Evolutionary conservation across 2,797 vertebrate species (phyloP).

Genomic region (Sciurus carolinensis): DNA sequence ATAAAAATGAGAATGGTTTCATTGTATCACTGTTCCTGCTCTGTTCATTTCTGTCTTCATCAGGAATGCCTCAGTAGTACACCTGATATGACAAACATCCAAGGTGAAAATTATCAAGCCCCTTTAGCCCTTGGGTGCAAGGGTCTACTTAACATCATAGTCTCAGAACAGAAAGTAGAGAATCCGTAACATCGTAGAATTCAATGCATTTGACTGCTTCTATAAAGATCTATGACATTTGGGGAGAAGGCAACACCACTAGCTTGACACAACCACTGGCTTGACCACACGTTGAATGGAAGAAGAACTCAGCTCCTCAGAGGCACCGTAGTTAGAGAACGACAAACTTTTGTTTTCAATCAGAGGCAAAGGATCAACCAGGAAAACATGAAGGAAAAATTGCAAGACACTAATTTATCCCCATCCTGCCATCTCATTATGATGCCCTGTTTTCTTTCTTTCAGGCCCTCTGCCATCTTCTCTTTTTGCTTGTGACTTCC

Average conservation of each 20-base stretch:
- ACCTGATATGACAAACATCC: not conserved
- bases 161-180: not conserved
- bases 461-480: not conserved
- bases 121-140: not conserved
- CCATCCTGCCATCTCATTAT: not conserved
- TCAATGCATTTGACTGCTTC: not conserved
- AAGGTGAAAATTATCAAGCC: not conserved
- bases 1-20: not conserved
- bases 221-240: not conserved
- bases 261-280: not conserved
- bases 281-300: not conserved
- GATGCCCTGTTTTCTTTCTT: not conserved
- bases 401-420: not conserved
- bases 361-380: not conserved
- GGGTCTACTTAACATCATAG: not conserved
- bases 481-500: not conserved
- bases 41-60: not conserved
- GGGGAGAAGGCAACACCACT: not conserved
- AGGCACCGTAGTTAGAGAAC: not conserved
- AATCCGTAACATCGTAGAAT: not conserved
- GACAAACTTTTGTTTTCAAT: not conserved
- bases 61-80: not conserved
- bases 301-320: not conserved
- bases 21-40: not conserved
- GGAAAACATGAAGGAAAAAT: constrained; percentile 16